Base-by-base conservation (phyloP, 92 coral and sea anemone genomes). In the Zoanthus gigantus region DNA sequence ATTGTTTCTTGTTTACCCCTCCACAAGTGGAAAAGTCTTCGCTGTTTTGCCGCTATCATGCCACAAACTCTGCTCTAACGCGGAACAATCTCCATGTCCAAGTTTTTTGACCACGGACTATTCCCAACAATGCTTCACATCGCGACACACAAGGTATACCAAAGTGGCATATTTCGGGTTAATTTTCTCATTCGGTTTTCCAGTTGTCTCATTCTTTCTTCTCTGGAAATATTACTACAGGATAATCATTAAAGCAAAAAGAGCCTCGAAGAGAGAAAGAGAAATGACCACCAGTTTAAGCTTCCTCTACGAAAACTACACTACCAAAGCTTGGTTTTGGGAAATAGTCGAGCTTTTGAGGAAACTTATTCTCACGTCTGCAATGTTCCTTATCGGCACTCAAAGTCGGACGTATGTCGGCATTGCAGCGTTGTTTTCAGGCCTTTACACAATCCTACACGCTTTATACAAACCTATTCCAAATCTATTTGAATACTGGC, bases 401-500 rank as follows among this genome's bases (percentile, higher is more conserved):
- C 87, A 86, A 30, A 84, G 90, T 52, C 90, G 90, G 17, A 17
- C 76, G n/a, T 71, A 82, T 32, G 12, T 90, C 0, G 90, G 90
- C 17, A n/a, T 82, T 44, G 66, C 90, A 1, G 71, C 87, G 14
- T n/a, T 90, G 14, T 13, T 79, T 0, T 63, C 90, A 0, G 92
- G 92, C 0, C 52, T 90, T 30, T 90, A 90, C 68, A 48, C 90
- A 13, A 67, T 86, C 10, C 32, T 90, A 0, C 79, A 67, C 81
- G 90, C 87, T 0, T 12, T 50, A 5, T 90, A 47, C 82, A 77
- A 86, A 47, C 92, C 92, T 17, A 79, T 90, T 13, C 57, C 56
- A 2, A 87, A 90, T 48, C 5, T 13, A 52, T 90, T 86, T 72
- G 92, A 90, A 71, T 76, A 90, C 90, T 90, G 92, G 92, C 76